Conservation (phyloP, 2,888 invertebrate species). For the Morpho deidamia region DNA sequence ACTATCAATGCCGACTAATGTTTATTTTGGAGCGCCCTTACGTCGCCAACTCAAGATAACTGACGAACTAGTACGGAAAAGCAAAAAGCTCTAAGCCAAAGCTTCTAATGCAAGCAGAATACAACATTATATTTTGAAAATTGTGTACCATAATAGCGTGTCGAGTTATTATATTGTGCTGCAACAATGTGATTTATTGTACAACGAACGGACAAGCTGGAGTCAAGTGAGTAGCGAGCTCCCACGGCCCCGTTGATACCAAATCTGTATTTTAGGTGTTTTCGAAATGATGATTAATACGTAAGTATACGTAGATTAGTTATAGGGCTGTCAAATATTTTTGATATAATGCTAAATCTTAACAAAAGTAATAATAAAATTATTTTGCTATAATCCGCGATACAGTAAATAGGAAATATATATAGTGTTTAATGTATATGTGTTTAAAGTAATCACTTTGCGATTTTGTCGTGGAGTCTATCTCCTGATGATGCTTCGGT, state of each 20-base stretch:
- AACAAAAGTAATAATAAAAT: no score
- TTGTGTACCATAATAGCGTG: background rate
- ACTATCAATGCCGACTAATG: constrained; percentile 24
- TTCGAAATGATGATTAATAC: no score
- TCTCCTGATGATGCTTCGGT: no score
- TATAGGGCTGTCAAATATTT: no score
- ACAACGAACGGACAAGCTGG: constrained; percentile 32
- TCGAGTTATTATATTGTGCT: background rate
- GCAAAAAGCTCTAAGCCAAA: background rate
- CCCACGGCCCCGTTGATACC: constrained; percentile 31
- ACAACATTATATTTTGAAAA: background rate
- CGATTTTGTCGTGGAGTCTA: no score
- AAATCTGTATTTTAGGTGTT: constrained; percentile 7
- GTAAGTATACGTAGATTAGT: no score
- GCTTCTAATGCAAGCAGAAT: background rate
- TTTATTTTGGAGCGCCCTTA: constrained; percentile 38
- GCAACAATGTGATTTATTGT: constrained; percentile 13
- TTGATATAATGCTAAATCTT: no score
- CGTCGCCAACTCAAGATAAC: constrained; percentile 33
- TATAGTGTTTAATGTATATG: no score
- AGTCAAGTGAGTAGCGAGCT: constrained; percentile 30
- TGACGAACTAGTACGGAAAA: constrained; percentile 11
- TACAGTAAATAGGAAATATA: no score
- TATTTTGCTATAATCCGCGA: no score
- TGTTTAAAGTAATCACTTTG: no score